These are phyloP conservation scores for Pristis pectinata DNA, from an alignment of 2,797 vertebrate genomes.

Conservation along the genomic window DNA sequence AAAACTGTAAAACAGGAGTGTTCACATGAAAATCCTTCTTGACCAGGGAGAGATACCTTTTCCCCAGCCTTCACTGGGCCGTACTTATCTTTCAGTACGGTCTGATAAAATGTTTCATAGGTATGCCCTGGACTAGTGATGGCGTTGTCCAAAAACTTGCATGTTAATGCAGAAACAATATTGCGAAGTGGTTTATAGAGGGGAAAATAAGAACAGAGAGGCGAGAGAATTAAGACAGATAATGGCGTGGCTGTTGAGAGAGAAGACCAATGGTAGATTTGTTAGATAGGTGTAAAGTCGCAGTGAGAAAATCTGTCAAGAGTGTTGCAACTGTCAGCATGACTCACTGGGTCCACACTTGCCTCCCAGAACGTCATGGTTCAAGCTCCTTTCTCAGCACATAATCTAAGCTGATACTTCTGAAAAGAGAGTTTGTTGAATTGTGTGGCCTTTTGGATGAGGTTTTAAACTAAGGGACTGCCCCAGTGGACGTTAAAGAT, in stretches of 20 bases:
- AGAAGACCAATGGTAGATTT: background rate
- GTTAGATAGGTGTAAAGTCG: background rate
- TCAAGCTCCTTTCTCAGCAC: background rate
- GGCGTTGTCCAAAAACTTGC: background rate
- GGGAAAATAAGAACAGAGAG: background rate
- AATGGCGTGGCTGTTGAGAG: background rate
- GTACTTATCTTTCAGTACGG: too few relatives aligned
- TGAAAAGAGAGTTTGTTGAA: background rate
- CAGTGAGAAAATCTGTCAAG: background rate
- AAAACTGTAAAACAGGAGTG: background rate
- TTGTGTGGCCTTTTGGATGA: background rate
- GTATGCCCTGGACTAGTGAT: background rate
- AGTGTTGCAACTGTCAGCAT: background rate
- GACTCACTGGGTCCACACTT: background rate
- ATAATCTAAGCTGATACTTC: conserved; percentile 23
- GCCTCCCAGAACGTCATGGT: background rate
- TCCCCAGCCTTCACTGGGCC: background rate
- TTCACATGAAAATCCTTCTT: background rate
- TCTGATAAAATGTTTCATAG: background rate
- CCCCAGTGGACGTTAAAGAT: background rate
- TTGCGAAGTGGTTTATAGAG: background rate
- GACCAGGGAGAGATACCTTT: background rate
- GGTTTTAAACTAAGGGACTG: background rate
- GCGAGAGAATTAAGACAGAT: too few relatives aligned
- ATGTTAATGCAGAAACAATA: background rate